A percentile compares a stretch with the other conserved stretches of the same genome.
These are phyloP conservation scores for Oncorhynchus masou DNA, from an alignment of 2,113 vertebrate genomes.

Conservation along the genomic window DNA sequence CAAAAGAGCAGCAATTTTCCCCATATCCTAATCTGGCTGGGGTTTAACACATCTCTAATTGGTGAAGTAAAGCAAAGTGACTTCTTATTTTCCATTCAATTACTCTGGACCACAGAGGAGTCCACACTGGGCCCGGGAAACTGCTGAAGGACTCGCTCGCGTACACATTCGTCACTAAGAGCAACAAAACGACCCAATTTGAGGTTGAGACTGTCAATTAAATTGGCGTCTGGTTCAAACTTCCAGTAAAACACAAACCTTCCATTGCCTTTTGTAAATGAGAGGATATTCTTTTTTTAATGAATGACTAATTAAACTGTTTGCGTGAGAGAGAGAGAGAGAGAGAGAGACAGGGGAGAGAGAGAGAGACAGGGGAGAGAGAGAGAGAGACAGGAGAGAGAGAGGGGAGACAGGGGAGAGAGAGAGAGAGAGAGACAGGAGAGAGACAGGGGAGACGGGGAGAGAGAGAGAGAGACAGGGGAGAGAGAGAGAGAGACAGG, in stretches of 20 bases:
- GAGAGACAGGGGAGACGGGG: no score
- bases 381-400: no score
- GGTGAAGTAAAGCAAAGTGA: conserved; percentile 67
- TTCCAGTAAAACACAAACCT: conserved; percentile 66
- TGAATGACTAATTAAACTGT: conserved; percentile 69
- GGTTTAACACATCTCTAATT: conserved; percentile 74
- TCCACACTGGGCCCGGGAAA: conserved; percentile 52
- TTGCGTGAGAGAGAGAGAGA: conserved; percentile 23
- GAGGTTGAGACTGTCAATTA: conserved; percentile 77
- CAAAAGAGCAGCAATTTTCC: conserved; percentile 47
- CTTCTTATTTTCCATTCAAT: conserved; percentile 77
- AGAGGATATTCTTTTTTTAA: conserved; percentile 62
- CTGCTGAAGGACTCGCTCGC: conserved; percentile 37
- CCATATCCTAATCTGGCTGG: conserved; percentile 49
- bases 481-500: no score
- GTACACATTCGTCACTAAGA: conserved; percentile 47
- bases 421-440: background rate
- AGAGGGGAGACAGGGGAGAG: background rate
- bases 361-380: conserved; percentile 9
- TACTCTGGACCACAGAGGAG: conserved; percentile 70
- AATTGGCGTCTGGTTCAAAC: conserved; percentile 72
- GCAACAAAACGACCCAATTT: conserved; percentile 72
- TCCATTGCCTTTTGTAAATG: conserved; percentile 65
- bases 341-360: conserved; percentile 11
- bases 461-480: background rate